phyloP scores from a whole-genome alignment of 2,113 vertebrate species.

The Eubucco bourcierii region DNA sequence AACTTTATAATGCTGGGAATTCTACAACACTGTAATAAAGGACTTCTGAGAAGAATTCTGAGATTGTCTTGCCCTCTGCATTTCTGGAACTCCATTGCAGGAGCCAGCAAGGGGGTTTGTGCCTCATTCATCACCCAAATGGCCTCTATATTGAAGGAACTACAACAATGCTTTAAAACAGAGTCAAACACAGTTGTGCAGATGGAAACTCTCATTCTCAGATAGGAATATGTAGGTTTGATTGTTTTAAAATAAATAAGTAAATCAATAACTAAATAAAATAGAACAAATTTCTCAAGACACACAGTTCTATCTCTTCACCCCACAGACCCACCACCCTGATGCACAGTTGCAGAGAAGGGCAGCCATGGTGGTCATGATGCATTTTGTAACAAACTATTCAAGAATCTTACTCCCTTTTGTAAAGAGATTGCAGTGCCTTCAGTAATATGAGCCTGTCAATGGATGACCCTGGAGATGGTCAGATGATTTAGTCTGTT shows the following conservation, averaged over 20 bases:
- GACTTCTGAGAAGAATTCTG: no score
- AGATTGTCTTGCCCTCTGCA: no score
- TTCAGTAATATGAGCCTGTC: neutral
- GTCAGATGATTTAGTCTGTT: neutral
- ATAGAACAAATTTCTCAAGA: neutral
- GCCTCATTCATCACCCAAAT: no score
- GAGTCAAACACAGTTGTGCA: neutral
- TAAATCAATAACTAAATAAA: neutral
- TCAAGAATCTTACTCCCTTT: neutral
- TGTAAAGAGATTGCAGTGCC: neutral
- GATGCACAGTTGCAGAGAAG: neutral
- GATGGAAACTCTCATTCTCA: neutral
- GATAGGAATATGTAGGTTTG: neutral
- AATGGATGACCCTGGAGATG: neutral
- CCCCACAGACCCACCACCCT: neutral
- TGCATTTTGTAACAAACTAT: neutral
- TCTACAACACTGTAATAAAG: no score
- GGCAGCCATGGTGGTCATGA: neutral
- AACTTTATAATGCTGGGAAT: no score
- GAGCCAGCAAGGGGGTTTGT: no score
- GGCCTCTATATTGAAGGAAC: no score
- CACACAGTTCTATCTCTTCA: neutral
- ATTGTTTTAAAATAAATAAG: neutral
- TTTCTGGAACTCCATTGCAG: no score
- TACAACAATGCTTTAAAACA: neutral